Evolutionary conservation across 2,113 vertebrate genomes (phyloP).

Genomic region (Geococcyx californianus): DNA sequence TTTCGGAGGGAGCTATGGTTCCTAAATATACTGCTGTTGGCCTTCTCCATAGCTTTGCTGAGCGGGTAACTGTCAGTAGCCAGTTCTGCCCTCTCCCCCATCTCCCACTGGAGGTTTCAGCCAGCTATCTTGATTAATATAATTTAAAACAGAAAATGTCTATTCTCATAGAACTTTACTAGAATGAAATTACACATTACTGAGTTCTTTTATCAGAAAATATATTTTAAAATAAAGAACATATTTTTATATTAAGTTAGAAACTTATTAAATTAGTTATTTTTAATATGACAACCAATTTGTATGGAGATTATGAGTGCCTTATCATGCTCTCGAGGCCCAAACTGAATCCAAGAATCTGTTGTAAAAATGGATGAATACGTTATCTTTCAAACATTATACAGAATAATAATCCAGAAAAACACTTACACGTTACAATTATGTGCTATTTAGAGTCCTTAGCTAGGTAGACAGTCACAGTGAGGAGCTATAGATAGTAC

Average conservation of each 20-base stretch:
- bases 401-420: conserved; percentile 27
- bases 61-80: neutral
- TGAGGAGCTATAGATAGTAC: conserved; percentile 11
- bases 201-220: conserved; percentile 36
- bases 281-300: neutral
- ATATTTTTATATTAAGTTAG: neutral
- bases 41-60: neutral
- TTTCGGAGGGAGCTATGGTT: neutral
- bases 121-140: neutral
- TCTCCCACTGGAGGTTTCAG: neutral
- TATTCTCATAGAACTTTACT: neutral
- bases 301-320: neutral
- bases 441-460: conserved; percentile 7
- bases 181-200: neutral
- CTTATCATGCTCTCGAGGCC: neutral
- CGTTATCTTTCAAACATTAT: neutral
- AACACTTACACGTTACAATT: neutral
- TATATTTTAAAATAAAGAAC: neutral
- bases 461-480: neutral
- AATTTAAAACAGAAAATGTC: conserved; percentile 5
- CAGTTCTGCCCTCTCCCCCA: neutral
- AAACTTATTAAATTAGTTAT: neutral
- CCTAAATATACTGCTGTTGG: neutral
- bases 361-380: neutral
- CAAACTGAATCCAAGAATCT: neutral